phyloP scores from a whole-genome alignment of 2,113 vertebrate species.

The Orcinus orca region DNA sequence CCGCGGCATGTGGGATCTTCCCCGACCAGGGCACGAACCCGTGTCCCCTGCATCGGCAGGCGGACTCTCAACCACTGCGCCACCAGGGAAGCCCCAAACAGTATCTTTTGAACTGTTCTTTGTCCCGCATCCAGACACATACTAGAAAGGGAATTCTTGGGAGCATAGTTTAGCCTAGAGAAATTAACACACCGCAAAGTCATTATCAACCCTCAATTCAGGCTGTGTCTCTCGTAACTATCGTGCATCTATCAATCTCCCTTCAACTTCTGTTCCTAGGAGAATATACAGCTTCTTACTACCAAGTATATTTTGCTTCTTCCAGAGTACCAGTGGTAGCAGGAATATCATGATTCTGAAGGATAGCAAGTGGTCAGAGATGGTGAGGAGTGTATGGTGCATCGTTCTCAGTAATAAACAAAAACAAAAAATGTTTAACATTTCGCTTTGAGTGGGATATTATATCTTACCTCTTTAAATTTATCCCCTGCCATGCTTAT shows the following conservation, averaged over 20 bases:
- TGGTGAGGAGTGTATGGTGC: neutral
- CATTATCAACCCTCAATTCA: neutral
- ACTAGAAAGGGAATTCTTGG: neutral
- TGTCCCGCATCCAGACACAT: fast-evolving
- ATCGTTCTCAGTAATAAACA: neutral
- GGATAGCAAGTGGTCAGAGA: neutral
- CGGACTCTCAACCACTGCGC: no score
- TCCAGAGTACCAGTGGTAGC: neutral
- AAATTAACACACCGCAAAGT: neutral
- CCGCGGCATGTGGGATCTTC: no score
- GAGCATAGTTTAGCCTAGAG: neutral
- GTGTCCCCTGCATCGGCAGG: no score
- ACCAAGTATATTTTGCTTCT: neutral
- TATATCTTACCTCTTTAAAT: neutral
- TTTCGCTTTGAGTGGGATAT: neutral
- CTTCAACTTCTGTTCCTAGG: neutral
- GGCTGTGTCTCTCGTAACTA: fast-evolving
- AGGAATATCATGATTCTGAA: neutral
- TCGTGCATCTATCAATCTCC: neutral
- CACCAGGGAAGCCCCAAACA: neutral
- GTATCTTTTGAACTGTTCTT: neutral
- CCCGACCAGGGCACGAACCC: no score
- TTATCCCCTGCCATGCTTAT: neutral
- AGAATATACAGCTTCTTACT: neutral
- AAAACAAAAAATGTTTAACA: neutral